phyloP scores from a whole-genome alignment of 1,140 invertebrate species.

The Phymorhynchus buccinoides region DNA sequence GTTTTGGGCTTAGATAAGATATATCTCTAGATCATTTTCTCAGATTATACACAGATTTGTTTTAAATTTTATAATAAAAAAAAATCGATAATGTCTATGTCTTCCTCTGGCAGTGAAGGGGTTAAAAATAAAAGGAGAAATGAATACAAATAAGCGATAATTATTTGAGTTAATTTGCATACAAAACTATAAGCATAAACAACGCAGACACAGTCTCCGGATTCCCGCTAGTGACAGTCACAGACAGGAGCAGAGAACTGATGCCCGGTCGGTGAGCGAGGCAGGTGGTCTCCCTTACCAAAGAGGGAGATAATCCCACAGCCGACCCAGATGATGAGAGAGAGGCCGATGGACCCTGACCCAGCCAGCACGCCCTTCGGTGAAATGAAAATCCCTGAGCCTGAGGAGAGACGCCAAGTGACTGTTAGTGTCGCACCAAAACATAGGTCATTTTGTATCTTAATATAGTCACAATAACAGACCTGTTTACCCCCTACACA shows the following conservation, averaged over 20 bases:
- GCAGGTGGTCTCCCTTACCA: constrained; percentile 58
- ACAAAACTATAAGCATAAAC: not conserved
- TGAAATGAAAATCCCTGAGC: constrained; percentile 95
- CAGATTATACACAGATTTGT: too few relatives aligned
- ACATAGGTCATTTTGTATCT: too few relatives aligned
- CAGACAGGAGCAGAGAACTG: constrained; percentile 31
- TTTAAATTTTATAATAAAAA: too few relatives aligned
- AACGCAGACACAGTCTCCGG: constrained; percentile 13
- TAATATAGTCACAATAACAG: too few relatives aligned
- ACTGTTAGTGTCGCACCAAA: not conserved
- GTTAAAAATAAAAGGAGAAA: too few relatives aligned
- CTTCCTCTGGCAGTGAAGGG: too few relatives aligned
- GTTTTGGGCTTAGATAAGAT: too few relatives aligned
- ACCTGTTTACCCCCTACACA: too few relatives aligned
- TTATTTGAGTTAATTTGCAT: too few relatives aligned
- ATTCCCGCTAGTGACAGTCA: not conserved
- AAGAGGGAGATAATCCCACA: constrained; percentile 66
- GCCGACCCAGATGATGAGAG: constrained; percentile 84
- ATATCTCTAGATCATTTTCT: too few relatives aligned
- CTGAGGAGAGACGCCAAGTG: constrained; percentile 65
- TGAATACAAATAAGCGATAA: not conserved
- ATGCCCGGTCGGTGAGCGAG: not conserved
- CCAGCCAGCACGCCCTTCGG: constrained; percentile 89
- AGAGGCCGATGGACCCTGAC: constrained; percentile 87
- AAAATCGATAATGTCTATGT: too few relatives aligned